A percentile compares a stretch with the other conserved stretches of the same genome.
These are phyloP conservation scores for Spicauda simplicius DNA, from an alignment of 2,888 invertebrate genomes.

Conservation along the genomic window DNA sequence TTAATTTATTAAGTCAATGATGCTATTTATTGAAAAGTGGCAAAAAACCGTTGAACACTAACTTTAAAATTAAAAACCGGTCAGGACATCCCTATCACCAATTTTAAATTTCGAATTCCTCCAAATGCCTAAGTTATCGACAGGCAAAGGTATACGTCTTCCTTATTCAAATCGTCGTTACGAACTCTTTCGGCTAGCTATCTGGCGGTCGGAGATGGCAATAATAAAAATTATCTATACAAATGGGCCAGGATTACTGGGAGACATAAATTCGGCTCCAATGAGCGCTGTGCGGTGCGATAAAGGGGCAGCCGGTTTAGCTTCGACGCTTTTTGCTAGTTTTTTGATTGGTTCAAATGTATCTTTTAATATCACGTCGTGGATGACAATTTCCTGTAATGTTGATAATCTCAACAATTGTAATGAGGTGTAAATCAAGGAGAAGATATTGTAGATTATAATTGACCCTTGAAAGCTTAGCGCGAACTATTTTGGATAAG, in stretches of 20 bases:
- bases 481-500: too few relatives aligned
- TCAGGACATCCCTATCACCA: slow-evolving; percentile 12
- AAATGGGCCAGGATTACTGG: slow-evolving; percentile 83
- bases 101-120: slow-evolving; percentile 63
- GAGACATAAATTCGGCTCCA: slow-evolving; percentile 84
- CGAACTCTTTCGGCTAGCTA: slow-evolving; percentile 77
- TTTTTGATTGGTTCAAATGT: slow-evolving; percentile 46
- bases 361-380: too few relatives aligned
- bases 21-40: too few relatives aligned
- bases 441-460: too few relatives aligned
- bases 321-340: slow-evolving; percentile 64
- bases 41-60: background rate
- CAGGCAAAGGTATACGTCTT: slow-evolving; percentile 80
- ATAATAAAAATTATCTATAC: slow-evolving; percentile 86
- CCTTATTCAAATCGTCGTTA: slow-evolving; percentile 84
- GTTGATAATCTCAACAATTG: too few relatives aligned
- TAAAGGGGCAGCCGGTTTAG: slow-evolving; percentile 83
- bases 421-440: too few relatives aligned
- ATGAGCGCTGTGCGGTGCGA: slow-evolving; percentile 77
- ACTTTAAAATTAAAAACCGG: slow-evolving; percentile 1
- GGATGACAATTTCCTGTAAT: too few relatives aligned
- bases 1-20: too few relatives aligned
- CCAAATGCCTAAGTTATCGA: slow-evolving; percentile 74
- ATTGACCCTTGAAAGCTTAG: too few relatives aligned
- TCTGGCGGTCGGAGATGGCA: slow-evolving; percentile 81